A percentile compares a stretch with the other conserved stretches of the same genome.
Conservation (phyloP, 2,113 vertebrate genomes). For the Heteronetta atricapilla region DNA sequence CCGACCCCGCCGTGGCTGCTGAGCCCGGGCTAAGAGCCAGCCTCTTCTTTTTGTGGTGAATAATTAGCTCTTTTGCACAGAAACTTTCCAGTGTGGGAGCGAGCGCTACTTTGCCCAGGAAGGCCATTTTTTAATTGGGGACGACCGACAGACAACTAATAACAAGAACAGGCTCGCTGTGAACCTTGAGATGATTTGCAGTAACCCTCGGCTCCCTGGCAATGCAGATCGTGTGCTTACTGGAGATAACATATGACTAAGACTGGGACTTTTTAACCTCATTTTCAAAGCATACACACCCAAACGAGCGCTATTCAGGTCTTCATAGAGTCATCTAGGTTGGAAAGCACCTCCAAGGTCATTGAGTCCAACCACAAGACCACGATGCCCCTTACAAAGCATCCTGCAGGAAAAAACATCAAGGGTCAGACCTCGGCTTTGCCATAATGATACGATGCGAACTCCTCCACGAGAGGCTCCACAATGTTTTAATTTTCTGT, state of each 20-base stretch:
- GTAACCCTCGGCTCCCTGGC: background rate
- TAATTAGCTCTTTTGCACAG: background rate
- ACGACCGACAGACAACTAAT: background rate
- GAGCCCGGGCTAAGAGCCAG: accelerated
- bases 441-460: accelerated
- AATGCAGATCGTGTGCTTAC: background rate
- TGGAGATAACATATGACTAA: background rate
- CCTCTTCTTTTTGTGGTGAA: background rate
- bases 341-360: background rate
- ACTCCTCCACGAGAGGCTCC: background rate
- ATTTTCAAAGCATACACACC: background rate
- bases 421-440: background rate
- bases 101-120: background rate
- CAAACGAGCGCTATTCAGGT: background rate
- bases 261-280: background rate
- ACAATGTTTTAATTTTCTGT: accelerated
- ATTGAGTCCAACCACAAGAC: background rate
- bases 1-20: background rate
- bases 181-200: background rate
- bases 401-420: background rate
- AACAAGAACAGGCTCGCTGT: background rate
- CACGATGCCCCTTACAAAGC: background rate
- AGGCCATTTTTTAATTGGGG: background rate
- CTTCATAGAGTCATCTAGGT: background rate
- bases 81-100: background rate